These are phyloP conservation scores for Micropoecilia bifurca DNA, from an alignment of 2,797 vertebrate species.

Conservation along the genomic window DNA sequence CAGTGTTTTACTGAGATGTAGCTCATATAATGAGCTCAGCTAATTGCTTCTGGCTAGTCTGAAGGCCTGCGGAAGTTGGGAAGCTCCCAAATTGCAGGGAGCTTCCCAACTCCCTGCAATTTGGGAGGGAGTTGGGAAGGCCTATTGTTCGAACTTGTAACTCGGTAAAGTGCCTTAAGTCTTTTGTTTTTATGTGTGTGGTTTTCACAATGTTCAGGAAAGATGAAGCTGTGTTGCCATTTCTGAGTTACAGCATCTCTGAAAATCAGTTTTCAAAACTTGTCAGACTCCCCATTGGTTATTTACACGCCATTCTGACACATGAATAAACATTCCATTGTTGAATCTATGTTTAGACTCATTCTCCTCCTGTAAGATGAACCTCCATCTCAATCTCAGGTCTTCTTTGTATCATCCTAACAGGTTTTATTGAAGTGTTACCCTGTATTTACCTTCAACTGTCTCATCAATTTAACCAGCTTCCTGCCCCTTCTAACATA, in stretches of 20 bases:
- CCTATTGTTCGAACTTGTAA: too few species aligned
- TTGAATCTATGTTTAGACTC: background rate
- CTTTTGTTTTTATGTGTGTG: too few species aligned
- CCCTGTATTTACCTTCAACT: background rate
- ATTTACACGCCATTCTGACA: background rate
- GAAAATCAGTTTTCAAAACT: background rate
- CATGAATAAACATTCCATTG: background rate
- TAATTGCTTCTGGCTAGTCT: too few species aligned
- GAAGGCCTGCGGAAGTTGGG: too few species aligned
- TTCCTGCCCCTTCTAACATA: background rate
- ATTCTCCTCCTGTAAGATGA: background rate
- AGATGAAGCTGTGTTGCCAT: too few species aligned
- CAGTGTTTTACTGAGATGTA: too few species aligned
- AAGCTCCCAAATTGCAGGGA: too few species aligned
- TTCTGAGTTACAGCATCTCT: background rate
- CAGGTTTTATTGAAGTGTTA: background rate
- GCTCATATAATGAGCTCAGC: too few species aligned
- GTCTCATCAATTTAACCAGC: background rate
- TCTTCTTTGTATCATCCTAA: too few species aligned
- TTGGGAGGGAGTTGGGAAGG: too few species aligned
- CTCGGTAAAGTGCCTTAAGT: too few species aligned
- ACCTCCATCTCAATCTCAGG: background rate
- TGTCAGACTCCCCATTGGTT: background rate
- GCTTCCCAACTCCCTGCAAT: too few species aligned
- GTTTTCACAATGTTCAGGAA: background rate